Conservation (phyloP, 2,888 invertebrate species). For the Keiferia lycopersicella region DNA sequence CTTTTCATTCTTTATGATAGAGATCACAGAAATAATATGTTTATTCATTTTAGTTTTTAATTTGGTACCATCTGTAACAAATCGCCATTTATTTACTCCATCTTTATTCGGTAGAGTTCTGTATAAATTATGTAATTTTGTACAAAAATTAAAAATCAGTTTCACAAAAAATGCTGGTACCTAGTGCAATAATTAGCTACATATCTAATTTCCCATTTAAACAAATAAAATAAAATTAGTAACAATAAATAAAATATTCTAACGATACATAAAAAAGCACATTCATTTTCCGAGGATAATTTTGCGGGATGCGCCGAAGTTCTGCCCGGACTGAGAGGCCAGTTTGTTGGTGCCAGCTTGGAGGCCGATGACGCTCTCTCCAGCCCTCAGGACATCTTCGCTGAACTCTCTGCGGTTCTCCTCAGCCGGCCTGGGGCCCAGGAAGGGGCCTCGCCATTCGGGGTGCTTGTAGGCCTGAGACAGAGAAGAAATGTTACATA, state of each 20-base stretch:
- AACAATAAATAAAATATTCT: neutral
- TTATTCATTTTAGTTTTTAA: neutral
- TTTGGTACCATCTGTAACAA: neutral
- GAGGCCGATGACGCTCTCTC: constrained; percentile 91
- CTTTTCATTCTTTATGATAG: neutral
- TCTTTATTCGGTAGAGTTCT: neutral
- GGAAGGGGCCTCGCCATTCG: constrained; percentile 90
- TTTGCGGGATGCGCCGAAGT: constrained; percentile 91
- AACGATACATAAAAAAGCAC: too few species aligned
- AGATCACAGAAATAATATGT: neutral
- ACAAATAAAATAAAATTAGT: neutral
- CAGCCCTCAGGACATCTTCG: constrained; percentile 90
- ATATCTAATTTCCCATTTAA: neutral
- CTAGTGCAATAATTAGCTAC: neutral
- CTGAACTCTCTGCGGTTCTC: constrained; percentile 91
- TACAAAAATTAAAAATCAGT: neutral
- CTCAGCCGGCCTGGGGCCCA: constrained; percentile 93
- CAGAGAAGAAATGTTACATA: constrained; percentile 22
- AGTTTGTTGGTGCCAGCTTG: constrained; percentile 94
- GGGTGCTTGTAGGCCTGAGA: constrained; percentile 89
- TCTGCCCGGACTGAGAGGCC: constrained; percentile 93
- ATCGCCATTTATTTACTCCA: too few species aligned
- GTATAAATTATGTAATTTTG: neutral
- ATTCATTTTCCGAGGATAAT: constrained; percentile 88
- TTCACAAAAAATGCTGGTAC: neutral